Conservation (phyloP, 1,140 invertebrate genomes). For the Hylyphantes graminicola region DNA sequence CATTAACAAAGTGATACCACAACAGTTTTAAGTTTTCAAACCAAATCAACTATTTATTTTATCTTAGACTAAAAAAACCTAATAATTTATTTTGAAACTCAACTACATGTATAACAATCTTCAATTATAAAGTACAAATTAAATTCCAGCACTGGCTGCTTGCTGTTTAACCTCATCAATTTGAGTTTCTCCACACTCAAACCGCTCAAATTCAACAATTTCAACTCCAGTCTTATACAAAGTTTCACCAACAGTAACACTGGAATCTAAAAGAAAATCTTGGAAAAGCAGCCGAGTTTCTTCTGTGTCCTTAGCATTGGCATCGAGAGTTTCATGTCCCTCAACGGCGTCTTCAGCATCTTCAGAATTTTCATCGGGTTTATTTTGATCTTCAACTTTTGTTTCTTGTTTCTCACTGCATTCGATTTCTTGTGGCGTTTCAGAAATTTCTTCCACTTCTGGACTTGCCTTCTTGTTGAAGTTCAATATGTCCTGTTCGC, state of each 20-base stretch:
- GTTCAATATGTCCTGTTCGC: conserved; percentile 68
- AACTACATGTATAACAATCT: too few relatives aligned
- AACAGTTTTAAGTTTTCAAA: too few relatives aligned
- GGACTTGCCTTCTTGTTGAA: conserved; percentile 21
- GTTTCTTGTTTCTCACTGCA: conserved; percentile 9
- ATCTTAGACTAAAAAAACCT: too few relatives aligned
- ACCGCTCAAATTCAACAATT: conserved; percentile 89
- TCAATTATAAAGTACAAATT: background rate
- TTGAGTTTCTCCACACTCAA: conserved; percentile 78
- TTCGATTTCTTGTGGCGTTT: background rate
- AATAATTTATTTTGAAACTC: too few relatives aligned
- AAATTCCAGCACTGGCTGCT: conserved; percentile 9
- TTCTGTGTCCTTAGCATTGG: conserved; percentile 68
- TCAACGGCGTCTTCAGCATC: conserved; percentile 68
- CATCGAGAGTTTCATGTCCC: conserved; percentile 75
- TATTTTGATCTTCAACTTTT: conserved; percentile 14
- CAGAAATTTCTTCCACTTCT: background rate
- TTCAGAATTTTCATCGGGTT: conserved; percentile 15
- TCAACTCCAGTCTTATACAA: conserved; percentile 80
- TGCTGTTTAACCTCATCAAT: conserved; percentile 2
- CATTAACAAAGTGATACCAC: too few relatives aligned
- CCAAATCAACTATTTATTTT: too few relatives aligned
- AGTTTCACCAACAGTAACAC: conserved; percentile 78
- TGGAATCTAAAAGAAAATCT: conserved; percentile 84
- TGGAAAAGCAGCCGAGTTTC: conserved; percentile 80